Conservation (phyloP, 2,797 vertebrate species). For the Oryzias sinensis region DNA sequence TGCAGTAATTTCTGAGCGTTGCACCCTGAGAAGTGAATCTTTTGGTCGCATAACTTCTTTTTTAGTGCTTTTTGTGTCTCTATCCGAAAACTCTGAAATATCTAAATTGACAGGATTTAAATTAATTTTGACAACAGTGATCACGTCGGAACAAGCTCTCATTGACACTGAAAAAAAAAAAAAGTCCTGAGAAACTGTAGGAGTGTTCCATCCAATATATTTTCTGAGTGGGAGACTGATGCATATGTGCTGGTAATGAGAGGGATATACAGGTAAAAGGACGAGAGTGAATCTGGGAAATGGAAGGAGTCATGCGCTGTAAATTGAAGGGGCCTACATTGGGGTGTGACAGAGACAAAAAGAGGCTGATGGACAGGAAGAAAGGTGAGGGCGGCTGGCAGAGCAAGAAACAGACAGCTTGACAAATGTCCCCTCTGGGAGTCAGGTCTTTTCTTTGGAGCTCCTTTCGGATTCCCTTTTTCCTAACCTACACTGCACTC, state of each 20-base stretch:
- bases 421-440: slow-evolving; percentile 72
- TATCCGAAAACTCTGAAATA: slow-evolving; percentile 38
- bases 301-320: slow-evolving; percentile 68
- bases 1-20: slow-evolving; percentile 52
- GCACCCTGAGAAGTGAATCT: slow-evolving; percentile 66
- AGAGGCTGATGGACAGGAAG: slow-evolving; percentile 31
- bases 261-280: slow-evolving; percentile 46
- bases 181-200: slow-evolving; percentile 54
- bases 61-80: slow-evolving; percentile 37
- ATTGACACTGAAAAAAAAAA: slow-evolving; percentile 54
- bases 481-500: slow-evolving; percentile 24
- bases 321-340: slow-evolving; percentile 54
- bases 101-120: slow-evolving; percentile 68
- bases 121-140: slow-evolving; percentile 77
- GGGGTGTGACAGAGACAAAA: slow-evolving; percentile 57
- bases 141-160: slow-evolving; percentile 70
- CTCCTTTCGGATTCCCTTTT: slow-evolving; percentile 61
- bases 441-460: slow-evolving; percentile 60
- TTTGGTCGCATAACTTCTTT: slow-evolving; percentile 60
- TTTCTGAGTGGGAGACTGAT: slow-evolving; percentile 56
- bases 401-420: slow-evolving; percentile 47
- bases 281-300: slow-evolving; percentile 57
- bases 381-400: slow-evolving; percentile 32
- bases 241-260: slow-evolving; percentile 50
- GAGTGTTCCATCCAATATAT: slow-evolving; percentile 72